Evolutionary conservation across 2,888 invertebrate genomes (phyloP).

Genomic region (Mesoligia furuncula): DNA sequence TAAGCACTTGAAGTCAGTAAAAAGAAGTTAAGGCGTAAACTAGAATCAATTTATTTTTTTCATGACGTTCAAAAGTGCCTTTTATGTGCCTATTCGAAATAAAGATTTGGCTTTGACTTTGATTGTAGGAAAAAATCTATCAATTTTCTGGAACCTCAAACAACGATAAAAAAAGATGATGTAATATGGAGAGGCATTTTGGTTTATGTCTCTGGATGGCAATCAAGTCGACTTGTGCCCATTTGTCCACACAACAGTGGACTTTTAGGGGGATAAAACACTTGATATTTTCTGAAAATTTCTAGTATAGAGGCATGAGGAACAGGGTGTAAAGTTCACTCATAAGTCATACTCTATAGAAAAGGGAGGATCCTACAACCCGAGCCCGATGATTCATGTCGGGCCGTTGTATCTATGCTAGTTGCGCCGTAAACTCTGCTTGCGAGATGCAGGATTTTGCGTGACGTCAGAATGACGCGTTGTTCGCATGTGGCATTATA

Average conservation of each 20-base stretch:
- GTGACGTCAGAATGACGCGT: too few species aligned
- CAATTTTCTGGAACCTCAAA: not conserved
- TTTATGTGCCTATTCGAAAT: not conserved
- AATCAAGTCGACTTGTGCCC: not conserved
- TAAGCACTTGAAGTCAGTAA: not conserved
- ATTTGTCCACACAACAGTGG: not conserved
- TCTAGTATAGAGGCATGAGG: too few species aligned
- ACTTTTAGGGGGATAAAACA: not conserved
- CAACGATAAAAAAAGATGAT: not conserved
- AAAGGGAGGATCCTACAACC: too few species aligned
- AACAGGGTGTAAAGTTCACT: too few species aligned
- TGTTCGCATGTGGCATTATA: too few species aligned
- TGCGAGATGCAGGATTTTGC: too few species aligned
- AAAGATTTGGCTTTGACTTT: not conserved
- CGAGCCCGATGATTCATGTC: too few species aligned
- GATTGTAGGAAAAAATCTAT: not conserved
- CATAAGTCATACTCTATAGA: too few species aligned
- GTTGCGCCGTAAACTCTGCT: too few species aligned
- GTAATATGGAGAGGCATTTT: not conserved
- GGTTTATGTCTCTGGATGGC: not conserved
- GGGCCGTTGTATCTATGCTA: too few species aligned
- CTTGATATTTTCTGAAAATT: not conserved
- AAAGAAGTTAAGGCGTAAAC: not conserved
- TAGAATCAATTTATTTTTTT: not conserved
- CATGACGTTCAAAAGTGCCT: not conserved